Conservation (phyloP, 2,888 invertebrate species). For the Mythimna ferrago region DNA sequence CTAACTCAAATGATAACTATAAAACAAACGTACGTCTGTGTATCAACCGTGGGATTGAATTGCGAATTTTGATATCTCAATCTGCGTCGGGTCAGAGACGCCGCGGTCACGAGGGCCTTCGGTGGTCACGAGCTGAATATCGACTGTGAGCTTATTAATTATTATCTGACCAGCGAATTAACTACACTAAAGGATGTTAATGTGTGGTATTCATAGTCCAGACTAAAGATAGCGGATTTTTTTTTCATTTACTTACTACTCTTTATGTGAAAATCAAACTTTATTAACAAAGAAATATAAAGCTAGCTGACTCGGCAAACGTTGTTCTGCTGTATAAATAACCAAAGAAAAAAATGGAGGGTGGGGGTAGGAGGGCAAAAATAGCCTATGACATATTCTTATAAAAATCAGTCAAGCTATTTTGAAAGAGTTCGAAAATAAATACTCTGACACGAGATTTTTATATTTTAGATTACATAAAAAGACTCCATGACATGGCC, state of each 20-base stretch:
- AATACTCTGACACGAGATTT: too few relatives aligned
- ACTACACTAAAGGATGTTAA: constrained; percentile 79
- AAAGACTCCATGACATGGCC: neutral
- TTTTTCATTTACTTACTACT: too few relatives aligned
- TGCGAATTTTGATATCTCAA: constrained; percentile 90
- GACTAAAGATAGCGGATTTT: neutral
- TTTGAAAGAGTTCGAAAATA: too few relatives aligned
- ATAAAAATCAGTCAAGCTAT: too few relatives aligned
- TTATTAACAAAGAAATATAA: too few relatives aligned
- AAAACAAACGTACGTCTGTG: constrained; percentile 78
- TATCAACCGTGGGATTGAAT: constrained; percentile 82
- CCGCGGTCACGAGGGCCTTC: constrained; percentile 90
- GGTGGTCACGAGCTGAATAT: constrained; percentile 87
- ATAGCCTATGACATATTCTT: neutral
- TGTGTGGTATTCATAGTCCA: constrained; percentile 61
- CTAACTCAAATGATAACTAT: constrained; percentile 77
- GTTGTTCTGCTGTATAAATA: too few relatives aligned
- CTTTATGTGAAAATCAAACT: too few relatives aligned
- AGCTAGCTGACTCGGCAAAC: too few relatives aligned
- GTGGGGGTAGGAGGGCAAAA: neutral
- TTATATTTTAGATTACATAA: too few relatives aligned
- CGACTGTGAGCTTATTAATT: constrained; percentile 75
- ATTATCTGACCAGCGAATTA: constrained; percentile 80
- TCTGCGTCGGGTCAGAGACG: constrained; percentile 86
- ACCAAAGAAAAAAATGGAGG: too few relatives aligned